Conservation (phyloP, 2,797 vertebrate species). For the Clarias platycephalus region DNA sequence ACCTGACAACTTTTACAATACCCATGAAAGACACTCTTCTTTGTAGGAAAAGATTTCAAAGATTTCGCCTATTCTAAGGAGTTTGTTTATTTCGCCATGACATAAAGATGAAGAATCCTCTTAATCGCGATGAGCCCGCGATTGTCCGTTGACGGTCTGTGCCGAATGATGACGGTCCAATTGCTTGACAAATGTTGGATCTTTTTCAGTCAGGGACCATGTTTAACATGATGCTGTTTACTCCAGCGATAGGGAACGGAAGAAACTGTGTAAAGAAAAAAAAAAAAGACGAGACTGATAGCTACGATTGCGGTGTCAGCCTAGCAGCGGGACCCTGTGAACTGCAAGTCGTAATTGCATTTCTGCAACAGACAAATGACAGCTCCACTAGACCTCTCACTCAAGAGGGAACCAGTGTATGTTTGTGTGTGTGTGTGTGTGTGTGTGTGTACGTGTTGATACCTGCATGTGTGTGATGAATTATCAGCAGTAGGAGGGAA, state of each 20-base stretch:
- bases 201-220: conserved; percentile 19
- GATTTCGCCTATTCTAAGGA: neutral
- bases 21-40: neutral
- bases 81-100: neutral
- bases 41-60: neutral
- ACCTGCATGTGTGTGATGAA: conserved; percentile 37
- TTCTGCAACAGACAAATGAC: conserved; percentile 58
- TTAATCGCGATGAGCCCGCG: neutral
- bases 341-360: conserved; percentile 54
- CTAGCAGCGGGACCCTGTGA: conserved; percentile 53
- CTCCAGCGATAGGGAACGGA: conserved; percentile 32
- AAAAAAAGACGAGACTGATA: conserved; percentile 54
- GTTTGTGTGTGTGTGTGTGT: conserved; percentile 13
- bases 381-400: conserved; percentile 56
- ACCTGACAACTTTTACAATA: neutral
- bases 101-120: neutral
- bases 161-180: neutral
- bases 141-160: neutral
- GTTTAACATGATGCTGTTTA: conserved; percentile 56
- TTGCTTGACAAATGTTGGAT: conserved; percentile 35
- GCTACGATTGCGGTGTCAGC: conserved; percentile 53
- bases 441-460: neutral
- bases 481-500: conserved; percentile 41
- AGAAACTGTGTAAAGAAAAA: conserved; percentile 3
- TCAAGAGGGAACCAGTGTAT: conserved; percentile 40